phyloP scores from a whole-genome alignment of 1,140 invertebrate genomes.

The Drosophila kohkoa region DNA sequence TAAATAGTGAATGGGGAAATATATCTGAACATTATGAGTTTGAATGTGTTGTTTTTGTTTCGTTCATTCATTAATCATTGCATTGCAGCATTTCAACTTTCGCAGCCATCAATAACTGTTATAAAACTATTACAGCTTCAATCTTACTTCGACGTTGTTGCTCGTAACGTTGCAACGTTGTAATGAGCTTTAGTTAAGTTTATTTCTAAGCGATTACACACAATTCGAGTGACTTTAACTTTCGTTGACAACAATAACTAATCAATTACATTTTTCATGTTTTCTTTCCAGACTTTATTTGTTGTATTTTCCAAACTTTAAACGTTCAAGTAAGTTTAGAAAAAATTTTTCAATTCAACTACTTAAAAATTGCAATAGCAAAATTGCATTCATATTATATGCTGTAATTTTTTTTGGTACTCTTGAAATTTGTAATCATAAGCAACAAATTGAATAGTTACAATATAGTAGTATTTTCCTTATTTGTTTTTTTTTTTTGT shows the following conservation, averaged over 20 bases:
- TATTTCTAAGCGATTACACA: slow-evolving; percentile 5
- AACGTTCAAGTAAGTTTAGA: too few species aligned
- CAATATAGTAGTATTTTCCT: too few species aligned
- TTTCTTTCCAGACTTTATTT: background rate
- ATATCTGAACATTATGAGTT: background rate
- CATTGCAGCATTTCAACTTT: slow-evolving; percentile 6
- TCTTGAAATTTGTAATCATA: too few species aligned
- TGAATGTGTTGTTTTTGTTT: background rate
- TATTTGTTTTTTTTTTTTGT: too few species aligned
- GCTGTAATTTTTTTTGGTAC: too few species aligned
- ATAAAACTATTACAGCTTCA: slow-evolving; percentile 22
- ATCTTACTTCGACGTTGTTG: background rate
- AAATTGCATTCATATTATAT: too few species aligned
- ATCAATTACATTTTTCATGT: background rate
- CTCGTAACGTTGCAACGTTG: background rate
- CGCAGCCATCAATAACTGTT: slow-evolving; percentile 32
- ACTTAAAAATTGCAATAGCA: too few species aligned
- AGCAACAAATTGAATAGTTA: too few species aligned
- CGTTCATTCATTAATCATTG: slow-evolving; percentile 28
- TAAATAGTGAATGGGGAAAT: background rate
- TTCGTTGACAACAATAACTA: too few species aligned
- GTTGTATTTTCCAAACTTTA: too few species aligned
- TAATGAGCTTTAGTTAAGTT: background rate
- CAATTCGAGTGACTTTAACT: background rate
- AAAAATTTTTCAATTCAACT: too few species aligned